These are phyloP conservation scores for Mormyrus proboscirostris DNA, from an alignment of 2,797 vertebrate species.

Conservation along the genomic window DNA sequence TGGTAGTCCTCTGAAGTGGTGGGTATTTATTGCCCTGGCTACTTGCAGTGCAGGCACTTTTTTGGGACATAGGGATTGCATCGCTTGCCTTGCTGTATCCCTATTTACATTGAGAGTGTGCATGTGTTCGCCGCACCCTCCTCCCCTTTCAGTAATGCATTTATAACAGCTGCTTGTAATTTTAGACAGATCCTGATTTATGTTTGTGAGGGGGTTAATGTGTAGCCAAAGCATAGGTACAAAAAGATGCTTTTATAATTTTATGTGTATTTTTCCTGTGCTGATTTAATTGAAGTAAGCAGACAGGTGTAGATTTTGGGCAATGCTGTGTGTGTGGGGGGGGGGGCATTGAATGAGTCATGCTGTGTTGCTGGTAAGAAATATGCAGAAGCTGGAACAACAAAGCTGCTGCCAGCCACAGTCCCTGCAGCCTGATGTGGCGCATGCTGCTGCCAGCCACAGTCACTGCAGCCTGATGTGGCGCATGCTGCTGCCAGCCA, in stretches of 20 bases:
- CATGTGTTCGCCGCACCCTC: neutral
- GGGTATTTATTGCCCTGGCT: neutral
- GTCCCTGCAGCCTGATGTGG: conserved; percentile 10
- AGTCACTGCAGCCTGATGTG: conserved; percentile 6
- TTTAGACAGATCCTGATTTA: conserved; percentile 10
- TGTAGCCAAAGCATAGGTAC: neutral
- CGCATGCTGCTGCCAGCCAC: neutral
- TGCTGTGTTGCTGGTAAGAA: conserved; percentile 33
- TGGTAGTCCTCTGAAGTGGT: neutral
- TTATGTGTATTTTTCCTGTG: neutral
- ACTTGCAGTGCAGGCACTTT: neutral
- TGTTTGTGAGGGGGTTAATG: neutral
- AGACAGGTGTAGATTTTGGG: neutral
- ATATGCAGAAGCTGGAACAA: conserved; percentile 11
- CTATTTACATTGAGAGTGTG: neutral
- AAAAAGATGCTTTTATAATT: neutral
- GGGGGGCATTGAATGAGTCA: conserved; percentile 32
- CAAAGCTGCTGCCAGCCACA: neutral
- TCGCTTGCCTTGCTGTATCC: neutral
- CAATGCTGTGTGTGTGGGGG: neutral
- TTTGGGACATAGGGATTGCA: neutral
- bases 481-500: neutral
- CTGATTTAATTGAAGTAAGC: neutral
- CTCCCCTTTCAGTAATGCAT: neutral
- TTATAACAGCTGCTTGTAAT: conserved; percentile 26